Percentiles rank a stretch among this genome's conserved stretches.
Conservation (phyloP, 2,888 invertebrate genomes). For the Atrina japonica region DNA sequence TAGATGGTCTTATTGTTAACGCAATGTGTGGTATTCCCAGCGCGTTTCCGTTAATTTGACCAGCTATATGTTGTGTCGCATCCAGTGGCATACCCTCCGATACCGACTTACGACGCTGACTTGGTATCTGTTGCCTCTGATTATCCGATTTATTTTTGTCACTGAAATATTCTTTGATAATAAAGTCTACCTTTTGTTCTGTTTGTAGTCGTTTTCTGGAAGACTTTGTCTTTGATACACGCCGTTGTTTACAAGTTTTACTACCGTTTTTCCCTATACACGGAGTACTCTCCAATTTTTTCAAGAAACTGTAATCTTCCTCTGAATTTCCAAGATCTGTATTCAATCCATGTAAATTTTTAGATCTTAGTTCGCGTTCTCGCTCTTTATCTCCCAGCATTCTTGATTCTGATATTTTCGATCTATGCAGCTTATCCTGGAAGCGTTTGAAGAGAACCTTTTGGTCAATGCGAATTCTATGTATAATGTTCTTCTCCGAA, state of each 20-base stretch:
- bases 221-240: neutral
- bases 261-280: constrained; percentile 33
- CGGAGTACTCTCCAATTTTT: constrained; percentile 57
- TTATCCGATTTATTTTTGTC: too few species aligned
- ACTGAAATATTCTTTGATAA: constrained; percentile 24
- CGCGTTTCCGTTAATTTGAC: neutral
- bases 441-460: constrained; percentile 65
- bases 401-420: constrained; percentile 61
- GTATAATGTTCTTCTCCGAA: constrained; percentile 60
- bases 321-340: constrained; percentile 60
- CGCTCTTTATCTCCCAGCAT: constrained; percentile 61
- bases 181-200: constrained; percentile 13
- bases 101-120: constrained; percentile 24
- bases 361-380: constrained; percentile 57
- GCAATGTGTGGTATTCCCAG: constrained; percentile 1
- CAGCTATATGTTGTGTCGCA: too few species aligned
- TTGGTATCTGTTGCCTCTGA: neutral
- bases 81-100: constrained; percentile 25
- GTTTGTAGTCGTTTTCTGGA: neutral
- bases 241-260: neutral
- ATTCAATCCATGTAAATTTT: constrained; percentile 58
- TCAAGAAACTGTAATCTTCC: constrained; percentile 61
- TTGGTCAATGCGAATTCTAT: constrained; percentile 66
- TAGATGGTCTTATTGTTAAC: constrained; percentile 36
- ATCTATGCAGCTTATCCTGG: constrained; percentile 62